Evolutionary conservation across 35 echinoderm and acorn worm species (phyloP).

Genomic region (Hemicentrotus pulcherrimus): DNA sequence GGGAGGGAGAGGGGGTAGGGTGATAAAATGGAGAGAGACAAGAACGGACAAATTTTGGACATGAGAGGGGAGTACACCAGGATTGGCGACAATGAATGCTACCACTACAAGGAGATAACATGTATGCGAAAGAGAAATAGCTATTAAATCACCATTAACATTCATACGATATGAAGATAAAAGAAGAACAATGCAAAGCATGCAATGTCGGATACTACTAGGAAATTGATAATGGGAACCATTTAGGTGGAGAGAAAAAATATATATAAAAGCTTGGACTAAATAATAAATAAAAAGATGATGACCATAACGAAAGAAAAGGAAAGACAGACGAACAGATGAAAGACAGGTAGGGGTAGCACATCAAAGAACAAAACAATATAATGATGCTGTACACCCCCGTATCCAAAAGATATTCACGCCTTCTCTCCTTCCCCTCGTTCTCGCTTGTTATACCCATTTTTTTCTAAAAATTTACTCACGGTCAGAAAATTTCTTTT

Average conservation of each 20-base stretch:
- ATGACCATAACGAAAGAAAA: neutral
- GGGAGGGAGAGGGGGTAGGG: neutral
- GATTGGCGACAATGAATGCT: too few species aligned
- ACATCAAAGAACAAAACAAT: too few species aligned
- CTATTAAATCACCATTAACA: neutral
- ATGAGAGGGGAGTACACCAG: neutral
- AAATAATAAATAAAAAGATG: neutral
- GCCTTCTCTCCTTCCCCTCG: neutral
- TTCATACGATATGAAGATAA: neutral
- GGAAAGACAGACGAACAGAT: neutral
- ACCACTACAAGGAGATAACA: too few species aligned
- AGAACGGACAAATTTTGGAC: neutral
- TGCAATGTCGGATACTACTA: neutral
- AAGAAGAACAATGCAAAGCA: neutral
- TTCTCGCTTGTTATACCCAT: neutral
- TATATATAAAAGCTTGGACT: neutral
- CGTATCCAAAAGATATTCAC: neutral
- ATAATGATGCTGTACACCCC: neutral
- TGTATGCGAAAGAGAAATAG: neutral
- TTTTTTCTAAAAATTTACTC: neutral
- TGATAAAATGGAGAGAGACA: neutral
- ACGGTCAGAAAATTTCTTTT: constrained; percentile 25
- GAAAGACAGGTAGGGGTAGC: neutral
- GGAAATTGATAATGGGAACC: neutral
- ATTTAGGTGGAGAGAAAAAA: neutral